Evolutionary conservation across 1,140 invertebrate species (phyloP).

Genomic region (Leptopilina boulardi): DNA sequence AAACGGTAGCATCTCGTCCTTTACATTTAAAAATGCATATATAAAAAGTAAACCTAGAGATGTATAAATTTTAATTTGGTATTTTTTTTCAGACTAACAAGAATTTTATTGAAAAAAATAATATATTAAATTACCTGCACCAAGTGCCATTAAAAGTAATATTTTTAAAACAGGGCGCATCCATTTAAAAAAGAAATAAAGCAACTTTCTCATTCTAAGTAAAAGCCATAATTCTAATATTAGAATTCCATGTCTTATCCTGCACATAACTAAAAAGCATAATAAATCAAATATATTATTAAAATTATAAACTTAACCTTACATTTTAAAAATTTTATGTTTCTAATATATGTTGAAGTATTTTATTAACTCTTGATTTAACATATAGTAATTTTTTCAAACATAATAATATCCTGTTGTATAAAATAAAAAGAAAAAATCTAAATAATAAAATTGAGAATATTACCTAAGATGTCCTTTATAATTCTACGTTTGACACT

Average conservation of each 20-base stretch:
- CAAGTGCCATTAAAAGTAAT: conserved; percentile 42
- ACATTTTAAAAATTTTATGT: no score
- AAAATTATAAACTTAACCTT: neutral
- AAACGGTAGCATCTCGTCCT: neutral
- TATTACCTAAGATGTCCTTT: neutral
- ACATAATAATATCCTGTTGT: no score
- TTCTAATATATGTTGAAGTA: no score
- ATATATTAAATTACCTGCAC: conserved; percentile 43
- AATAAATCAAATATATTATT: neutral
- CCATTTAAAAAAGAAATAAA: conserved; percentile 36
- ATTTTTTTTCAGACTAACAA: no score
- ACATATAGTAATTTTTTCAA: no score
- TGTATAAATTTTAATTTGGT: neutral
- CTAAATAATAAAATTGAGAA: neutral
- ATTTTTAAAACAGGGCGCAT: conserved; percentile 43
- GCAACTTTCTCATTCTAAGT: conserved; percentile 38
- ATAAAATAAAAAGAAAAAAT: neutral
- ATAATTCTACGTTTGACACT: neutral
- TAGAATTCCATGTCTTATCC: conserved; percentile 33
- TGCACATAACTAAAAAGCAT: conserved; percentile 31
- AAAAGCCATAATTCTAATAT: conserved; percentile 56
- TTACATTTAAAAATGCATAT: conserved; percentile 31
- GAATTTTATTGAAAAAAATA: neutral
- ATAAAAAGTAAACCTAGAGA: conserved; percentile 44
- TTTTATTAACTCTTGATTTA: no score